Conservation (phyloP, 2,113 vertebrate genomes). For the Nipponia nippon region DNA sequence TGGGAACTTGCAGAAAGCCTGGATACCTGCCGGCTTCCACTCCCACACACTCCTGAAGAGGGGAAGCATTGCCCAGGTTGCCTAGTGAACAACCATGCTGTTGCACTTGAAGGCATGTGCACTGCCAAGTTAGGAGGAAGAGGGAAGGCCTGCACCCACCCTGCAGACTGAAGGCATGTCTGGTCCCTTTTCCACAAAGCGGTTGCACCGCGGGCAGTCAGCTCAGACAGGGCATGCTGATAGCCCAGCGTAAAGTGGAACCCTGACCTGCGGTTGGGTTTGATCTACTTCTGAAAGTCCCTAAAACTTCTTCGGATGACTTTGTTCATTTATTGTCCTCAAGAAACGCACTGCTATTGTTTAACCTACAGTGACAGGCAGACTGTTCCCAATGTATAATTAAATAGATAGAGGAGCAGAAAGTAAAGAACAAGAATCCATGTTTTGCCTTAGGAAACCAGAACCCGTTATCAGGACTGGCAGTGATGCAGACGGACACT, state of each 20-base stretch:
- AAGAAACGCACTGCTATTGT: neutral
- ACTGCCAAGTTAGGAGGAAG: too few species aligned
- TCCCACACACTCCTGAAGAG: rapidly evolving
- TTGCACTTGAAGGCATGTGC: rapidly evolving
- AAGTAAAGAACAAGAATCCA: neutral
- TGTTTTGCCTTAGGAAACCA: neutral
- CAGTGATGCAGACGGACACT: neutral
- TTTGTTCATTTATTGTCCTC: neutral
- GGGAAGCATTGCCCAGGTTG: neutral
- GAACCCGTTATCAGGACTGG: neutral
- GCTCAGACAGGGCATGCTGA: neutral
- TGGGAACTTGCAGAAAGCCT: neutral
- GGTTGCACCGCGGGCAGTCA: neutral
- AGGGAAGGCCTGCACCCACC: too few species aligned
- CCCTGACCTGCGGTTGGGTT: neutral
- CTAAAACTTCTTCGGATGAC: neutral
- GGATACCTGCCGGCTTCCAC: neutral
- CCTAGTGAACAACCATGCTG: neutral
- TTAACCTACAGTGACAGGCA: neutral
- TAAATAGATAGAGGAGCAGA: neutral
- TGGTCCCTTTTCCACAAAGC: rapidly evolving
- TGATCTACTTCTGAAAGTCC: neutral
- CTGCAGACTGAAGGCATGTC: neutral
- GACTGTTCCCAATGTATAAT: neutral
- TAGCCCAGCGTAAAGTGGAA: neutral